Base-by-base conservation (phyloP, 2,888 invertebrate species). In the Leucania comma region DNA sequence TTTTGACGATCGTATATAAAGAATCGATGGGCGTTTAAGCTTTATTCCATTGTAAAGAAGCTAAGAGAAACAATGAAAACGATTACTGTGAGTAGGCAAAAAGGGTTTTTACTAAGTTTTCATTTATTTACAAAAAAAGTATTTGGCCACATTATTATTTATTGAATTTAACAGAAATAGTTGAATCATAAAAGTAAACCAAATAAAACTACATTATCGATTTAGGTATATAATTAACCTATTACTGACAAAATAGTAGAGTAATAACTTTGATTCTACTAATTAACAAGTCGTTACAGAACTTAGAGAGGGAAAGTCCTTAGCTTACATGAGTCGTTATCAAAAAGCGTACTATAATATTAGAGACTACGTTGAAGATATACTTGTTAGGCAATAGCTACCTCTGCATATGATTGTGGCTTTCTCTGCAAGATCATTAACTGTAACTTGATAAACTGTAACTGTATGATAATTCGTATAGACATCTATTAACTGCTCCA, bases 1-100 rank as follows among this genome's bases (percentile, higher is more conserved):
- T 86, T 90, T 92, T 90, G 89, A 90, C 87, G 89, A 84, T 87
- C 90, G 90, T 95, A 95, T 95, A 95, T 92, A 95, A 92, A 93
- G 91, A 89, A 88, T 85, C 82, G 91, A 85, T 88, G 79, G 86
- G 80, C 80, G 88, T 83, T 81, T 78, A 74, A 81, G 82, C 77
- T 84, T 90, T 92, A 95, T 93, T 95, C 86, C 75, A 88, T 86
- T 88, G 88, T 88, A 87, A 86, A 81, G 85, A 84, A 86, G 87
- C 86, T 85, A 87, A 75, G 69, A 83, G 86, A 82, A 86, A 92
- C 87, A 80, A 95, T 95, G 95, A 94, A 91, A 91, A 88, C 88
- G 68, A 83, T 91, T 75, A 84, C 90, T 93, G 95, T 95, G 87
- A 94, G 95, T 78, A 78, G 53, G 66, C 56, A 14, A 24, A 51